Base-by-base conservation (phyloP, 2,888 invertebrate genomes). In the Cephus spinipes region DNA sequence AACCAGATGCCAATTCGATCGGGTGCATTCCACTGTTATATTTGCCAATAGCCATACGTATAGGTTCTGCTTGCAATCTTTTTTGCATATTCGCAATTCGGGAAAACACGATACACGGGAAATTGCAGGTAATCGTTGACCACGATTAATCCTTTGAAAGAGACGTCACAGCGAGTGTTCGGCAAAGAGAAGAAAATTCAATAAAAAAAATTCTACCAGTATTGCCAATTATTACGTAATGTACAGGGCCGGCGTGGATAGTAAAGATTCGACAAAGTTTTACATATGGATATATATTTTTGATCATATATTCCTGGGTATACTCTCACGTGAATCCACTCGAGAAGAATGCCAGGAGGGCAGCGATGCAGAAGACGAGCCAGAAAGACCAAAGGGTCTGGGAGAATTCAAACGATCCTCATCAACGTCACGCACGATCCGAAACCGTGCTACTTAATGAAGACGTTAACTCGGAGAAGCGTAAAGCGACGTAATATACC, bases 391-490 rank as follows among this genome's bases (percentile, higher is more conserved):
- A 23, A 55, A 23, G 15, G 23, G 55, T 55, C 55, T 55, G 55
- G 23, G 55, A 55, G 55, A 55, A 31, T 71, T 33, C 71, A 31
- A 74, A 40, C n/a, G 79, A 85, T 85, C 85, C 85, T 84, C 85
- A 83, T 85, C 85, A 85, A 85, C 83, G 84, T 85, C 85, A 83
- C 81, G 83, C 85, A 80, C 73, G 78, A 76, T 35, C 76, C 78
- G 79, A 76, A 81, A 84, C 74, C 55, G 76, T 40, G 71, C 55
- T 55, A 75, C 75, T 78, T 84, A 85, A 85, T 85, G 85, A 83
- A 85, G 82, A 85, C 79, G 85, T 85, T 85, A 79, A 79, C 84
- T 85, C 82, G 81, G 82, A 84, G 71, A 32, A 83, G 32, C 71
- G 71, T 32, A 71, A 71, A 71, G 55, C 55, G 55, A 55, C 55